A percentile compares a stretch with the other conserved stretches of the same genome.
Conservation (phyloP, 2,797 vertebrate species). For the Trichosurus vulpecula region DNA sequence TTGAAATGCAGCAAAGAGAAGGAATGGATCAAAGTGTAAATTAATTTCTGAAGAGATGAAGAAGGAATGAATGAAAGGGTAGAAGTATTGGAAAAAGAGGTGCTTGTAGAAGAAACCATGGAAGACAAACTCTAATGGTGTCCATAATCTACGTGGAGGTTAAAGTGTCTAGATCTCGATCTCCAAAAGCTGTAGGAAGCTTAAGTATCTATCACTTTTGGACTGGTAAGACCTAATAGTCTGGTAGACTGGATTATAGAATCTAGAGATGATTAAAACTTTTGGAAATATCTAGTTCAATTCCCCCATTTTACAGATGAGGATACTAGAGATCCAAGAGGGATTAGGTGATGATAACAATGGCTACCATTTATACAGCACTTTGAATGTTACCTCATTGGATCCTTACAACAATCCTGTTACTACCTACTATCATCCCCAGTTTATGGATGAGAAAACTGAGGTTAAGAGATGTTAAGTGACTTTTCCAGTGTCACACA, state of each 20-base stretch:
- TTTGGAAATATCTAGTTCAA: neutral
- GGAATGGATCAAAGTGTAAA: neutral
- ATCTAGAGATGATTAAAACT: neutral
- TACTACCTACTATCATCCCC: neutral
- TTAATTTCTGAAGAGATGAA: conserved; percentile 17
- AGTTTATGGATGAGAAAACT: neutral
- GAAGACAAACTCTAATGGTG: too few species aligned
- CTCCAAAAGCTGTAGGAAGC: too few species aligned
- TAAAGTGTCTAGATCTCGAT: too few species aligned
- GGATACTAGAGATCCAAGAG: neutral
- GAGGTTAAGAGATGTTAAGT: neutral
- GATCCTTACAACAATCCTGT: neutral
- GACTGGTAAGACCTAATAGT: too few species aligned
- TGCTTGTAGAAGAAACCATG: conserved; percentile 5
- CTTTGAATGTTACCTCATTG: neutral
- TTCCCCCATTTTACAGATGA: neutral
- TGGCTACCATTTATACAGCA: neutral
- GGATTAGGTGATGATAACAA: neutral
- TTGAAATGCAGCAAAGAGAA: conserved; percentile 21
- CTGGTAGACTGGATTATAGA: too few species aligned
- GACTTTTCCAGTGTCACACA: neutral
- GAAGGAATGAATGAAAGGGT: neutral
- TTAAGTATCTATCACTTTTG: too few species aligned
- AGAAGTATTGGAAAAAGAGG: neutral
- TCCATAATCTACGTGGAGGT: too few species aligned